These are phyloP conservation scores for Timandra comae DNA, from an alignment of 2,888 invertebrate genomes.

Conservation along the genomic window DNA sequence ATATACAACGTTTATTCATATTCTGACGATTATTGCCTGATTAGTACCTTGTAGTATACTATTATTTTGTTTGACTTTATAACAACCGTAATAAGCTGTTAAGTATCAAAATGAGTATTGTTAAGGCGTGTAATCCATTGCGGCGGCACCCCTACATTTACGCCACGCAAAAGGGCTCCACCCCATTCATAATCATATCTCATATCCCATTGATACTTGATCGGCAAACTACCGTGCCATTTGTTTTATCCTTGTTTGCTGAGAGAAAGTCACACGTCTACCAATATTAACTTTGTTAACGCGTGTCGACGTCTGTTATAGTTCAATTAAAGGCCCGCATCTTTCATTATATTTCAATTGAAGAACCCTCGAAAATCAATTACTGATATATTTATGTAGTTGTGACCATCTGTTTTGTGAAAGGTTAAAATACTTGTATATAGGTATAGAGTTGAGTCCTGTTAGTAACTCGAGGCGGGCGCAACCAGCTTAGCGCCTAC, in stretches of 20 bases:
- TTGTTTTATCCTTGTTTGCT: slow-evolving; percentile 27
- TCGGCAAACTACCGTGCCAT: slow-evolving; percentile 23
- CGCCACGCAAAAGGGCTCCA: slow-evolving; percentile 35
- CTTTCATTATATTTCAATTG: slow-evolving; percentile 51
- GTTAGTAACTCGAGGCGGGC: slow-evolving; percentile 13
- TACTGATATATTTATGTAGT: slow-evolving; percentile 2
- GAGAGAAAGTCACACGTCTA: slow-evolving; percentile 31
- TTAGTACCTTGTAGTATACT: too few species aligned
- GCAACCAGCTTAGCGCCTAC: slow-evolving; percentile 30
- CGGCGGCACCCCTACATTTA: slow-evolving; percentile 44
- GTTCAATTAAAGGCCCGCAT: slow-evolving; percentile 64
- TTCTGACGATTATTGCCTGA: neutral
- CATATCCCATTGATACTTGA: slow-evolving; percentile 26
- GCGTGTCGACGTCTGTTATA: slow-evolving; percentile 51
- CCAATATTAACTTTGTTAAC: slow-evolving; percentile 29
- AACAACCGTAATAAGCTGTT: slow-evolving; percentile 56
- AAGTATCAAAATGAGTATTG: slow-evolving; percentile 53
- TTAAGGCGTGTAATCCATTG: slow-evolving; percentile 58
- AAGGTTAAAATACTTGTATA: slow-evolving; percentile 1
- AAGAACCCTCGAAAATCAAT: slow-evolving; percentile 33
- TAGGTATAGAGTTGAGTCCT: slow-evolving; percentile 9
- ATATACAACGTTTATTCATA: neutral
- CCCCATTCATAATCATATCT: slow-evolving; percentile 45
- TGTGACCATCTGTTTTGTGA: slow-evolving; percentile 3
- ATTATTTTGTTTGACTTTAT: slow-evolving; percentile 49